Evolutionary conservation across 2,888 invertebrate genomes (phyloP).

Genomic region (Oxytorus armatus): DNA sequence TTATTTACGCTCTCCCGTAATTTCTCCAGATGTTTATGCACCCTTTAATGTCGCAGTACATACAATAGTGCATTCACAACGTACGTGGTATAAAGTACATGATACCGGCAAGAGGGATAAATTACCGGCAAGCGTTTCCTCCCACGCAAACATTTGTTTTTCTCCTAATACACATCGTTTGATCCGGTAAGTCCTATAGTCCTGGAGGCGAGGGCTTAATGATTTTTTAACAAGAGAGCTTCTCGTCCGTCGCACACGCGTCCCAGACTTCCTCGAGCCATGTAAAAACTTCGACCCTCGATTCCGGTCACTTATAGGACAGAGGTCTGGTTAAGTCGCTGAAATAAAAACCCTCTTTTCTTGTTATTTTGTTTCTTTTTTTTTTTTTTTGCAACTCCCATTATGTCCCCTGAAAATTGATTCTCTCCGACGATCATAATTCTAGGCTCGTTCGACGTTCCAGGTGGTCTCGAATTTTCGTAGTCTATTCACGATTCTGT

Average conservation of each 20-base stretch:
- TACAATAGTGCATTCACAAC: background rate
- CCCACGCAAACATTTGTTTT: constrained; percentile 43
- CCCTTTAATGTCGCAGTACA: background rate
- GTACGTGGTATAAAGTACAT: background rate
- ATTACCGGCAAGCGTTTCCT: constrained; percentile 22
- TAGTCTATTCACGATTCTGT: background rate
- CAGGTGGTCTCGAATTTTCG: constrained; percentile 50
- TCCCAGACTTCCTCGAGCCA: background rate
- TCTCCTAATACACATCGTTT: constrained; percentile 23
- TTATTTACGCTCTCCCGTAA: no score
- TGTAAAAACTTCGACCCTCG: constrained; percentile 25
- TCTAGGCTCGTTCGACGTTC: constrained; percentile 39
- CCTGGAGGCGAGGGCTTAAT: constrained; percentile 45
- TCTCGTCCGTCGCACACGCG: constrained; percentile 4
- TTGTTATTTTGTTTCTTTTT: constrained; percentile 11
- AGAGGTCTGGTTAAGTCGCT: constrained; percentile 31
- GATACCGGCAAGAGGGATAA: background rate
- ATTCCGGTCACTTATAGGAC: constrained; percentile 42
- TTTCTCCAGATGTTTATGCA: background rate
- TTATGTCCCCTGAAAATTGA: constrained; percentile 48
- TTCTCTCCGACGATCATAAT: constrained; percentile 48
- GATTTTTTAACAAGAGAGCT: constrained; percentile 66
- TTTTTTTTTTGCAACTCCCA: constrained; percentile 35
- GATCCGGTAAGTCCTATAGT: constrained; percentile 1
- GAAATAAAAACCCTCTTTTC: background rate